Percentiles rank a stretch among this genome's conserved stretches.
Conservation (phyloP, 2,113 vertebrate genomes). For the Hemibagrus wyckioides region DNA sequence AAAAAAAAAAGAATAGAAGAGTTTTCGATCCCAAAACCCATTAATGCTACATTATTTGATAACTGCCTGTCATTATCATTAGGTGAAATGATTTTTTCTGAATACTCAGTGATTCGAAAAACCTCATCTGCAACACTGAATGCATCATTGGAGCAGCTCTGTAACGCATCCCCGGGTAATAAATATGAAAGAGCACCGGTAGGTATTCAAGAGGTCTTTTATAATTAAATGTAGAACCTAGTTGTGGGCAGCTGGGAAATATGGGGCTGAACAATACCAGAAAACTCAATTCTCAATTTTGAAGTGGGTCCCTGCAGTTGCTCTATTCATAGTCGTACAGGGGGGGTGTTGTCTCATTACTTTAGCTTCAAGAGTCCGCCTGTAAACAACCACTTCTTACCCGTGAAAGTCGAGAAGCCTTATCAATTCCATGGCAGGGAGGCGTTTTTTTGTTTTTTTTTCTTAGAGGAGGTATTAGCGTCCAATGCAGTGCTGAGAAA, state of each 20-base stretch:
- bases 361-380: slow-evolving; percentile 12
- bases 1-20: not conserved
- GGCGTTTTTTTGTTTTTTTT: not conserved
- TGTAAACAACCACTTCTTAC: slow-evolving; percentile 46
- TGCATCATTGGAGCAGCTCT: not conserved
- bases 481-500: slow-evolving; percentile 4
- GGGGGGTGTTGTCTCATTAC: slow-evolving; percentile 20
- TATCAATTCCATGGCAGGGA: slow-evolving; percentile 10
- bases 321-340: slow-evolving; percentile 22
- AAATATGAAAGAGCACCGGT: not conserved
- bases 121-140: slow-evolving; percentile 26
- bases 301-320: slow-evolving; percentile 4
- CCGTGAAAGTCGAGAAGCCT: slow-evolving; percentile 8
- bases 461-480: slow-evolving; percentile 12
- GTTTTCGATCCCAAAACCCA: not conserved
- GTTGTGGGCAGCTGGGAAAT: slow-evolving; percentile 33
- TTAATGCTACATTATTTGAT: slow-evolving; percentile 5
- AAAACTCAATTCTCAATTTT: slow-evolving; percentile 39
- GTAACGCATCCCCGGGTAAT: slow-evolving; percentile 6
- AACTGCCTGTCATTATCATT: slow-evolving; percentile 7
- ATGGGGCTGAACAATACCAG: slow-evolving; percentile 40
- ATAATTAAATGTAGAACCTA: slow-evolving; percentile 49
- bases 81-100: not conserved
- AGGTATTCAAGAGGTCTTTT: slow-evolving; percentile 16
- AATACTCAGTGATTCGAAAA: slow-evolving; percentile 24